Base-by-base conservation (phyloP, 2,113 vertebrate genomes). In the Xenopus borealis region DNA sequence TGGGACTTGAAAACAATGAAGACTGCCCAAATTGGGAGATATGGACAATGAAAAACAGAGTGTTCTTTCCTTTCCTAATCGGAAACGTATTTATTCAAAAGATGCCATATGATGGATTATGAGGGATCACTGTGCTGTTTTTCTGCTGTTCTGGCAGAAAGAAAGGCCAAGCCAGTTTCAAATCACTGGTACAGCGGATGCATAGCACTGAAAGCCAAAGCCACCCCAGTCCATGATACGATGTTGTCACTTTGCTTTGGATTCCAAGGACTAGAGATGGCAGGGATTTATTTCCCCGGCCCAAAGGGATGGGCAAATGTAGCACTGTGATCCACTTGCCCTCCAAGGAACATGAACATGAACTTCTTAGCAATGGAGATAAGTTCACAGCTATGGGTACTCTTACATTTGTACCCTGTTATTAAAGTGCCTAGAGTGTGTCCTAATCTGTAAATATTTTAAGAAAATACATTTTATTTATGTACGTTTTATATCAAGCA, bases 1-100 rank as follows among this genome's bases (percentile, higher is more conserved):
- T 61, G 85, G 89, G 80, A 88, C 86, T 40, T 91, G 86, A 86
- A 40, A 66, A 71, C 33, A 27, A 53, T 65, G 79, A 69, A 11
- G 14, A 5, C 64, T 62, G 47, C 79, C 61, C 3, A 12, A 27
- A 13, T 53, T 55, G 66, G 58, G 58, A 55, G 62, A 40, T 64
- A 46, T 57, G 67, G 59, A 70, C 74, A 64, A 57, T 53, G 14
- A 23, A 23, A 64, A 70, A 69, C 46, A 12, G n/a, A 45, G 58
- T 44, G n/a, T 55, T 64, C 67, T 59, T 66, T 27, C 46, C 47
- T 46, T 30, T 20, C 19, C 13, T 33, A 72, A n/a, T 14, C 47
- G 23, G 47, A 70, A 70, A 30, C 47, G 64, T 64, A 70, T 77
- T 77, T 77, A 77, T 64, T 45, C 0, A 61, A 70, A 47, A 57